phyloP scores from a whole-genome alignment of 2,888 invertebrate genomes.

The Molorchus minor region DNA sequence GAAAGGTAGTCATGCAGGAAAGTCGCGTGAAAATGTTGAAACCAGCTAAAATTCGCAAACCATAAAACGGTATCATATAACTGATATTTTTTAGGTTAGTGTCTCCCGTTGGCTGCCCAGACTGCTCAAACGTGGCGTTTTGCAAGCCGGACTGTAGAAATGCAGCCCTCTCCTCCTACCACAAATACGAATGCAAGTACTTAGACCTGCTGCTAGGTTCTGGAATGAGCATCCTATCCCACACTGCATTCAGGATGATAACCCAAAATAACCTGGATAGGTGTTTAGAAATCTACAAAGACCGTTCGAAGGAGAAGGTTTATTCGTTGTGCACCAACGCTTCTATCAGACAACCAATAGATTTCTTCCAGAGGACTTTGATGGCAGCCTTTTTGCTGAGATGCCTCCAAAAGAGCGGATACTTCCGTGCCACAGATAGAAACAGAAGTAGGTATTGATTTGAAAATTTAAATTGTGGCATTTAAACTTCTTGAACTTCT shows the following conservation, averaged over 20 bases:
- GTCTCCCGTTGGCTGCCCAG: conserved; percentile 76
- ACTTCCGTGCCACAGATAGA: conserved; percentile 63
- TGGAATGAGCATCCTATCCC: conserved; percentile 82
- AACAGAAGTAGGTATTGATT: conserved; percentile 45
- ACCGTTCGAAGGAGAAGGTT: conserved; percentile 63
- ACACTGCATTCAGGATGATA: conserved; percentile 79
- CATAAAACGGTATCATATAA: too few relatives aligned
- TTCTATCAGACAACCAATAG: conserved; percentile 69
- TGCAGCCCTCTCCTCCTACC: conserved; percentile 72
- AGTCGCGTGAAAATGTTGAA: conserved; percentile 4
- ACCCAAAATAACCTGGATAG: conserved; percentile 71
- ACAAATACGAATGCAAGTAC: conserved; percentile 79
- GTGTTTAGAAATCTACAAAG: conserved; percentile 64
- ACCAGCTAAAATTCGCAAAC: too few relatives aligned
- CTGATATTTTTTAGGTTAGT: conserved; percentile 59
- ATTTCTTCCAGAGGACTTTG: conserved; percentile 78
- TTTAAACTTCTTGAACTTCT: too few relatives aligned
- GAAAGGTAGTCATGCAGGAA: too few relatives aligned
- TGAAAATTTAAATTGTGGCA: too few relatives aligned
- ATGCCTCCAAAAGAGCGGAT: conserved; percentile 74
- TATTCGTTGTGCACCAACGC: conserved; percentile 75
- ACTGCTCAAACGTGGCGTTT: conserved; percentile 81
- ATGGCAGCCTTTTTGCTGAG: conserved; percentile 81
- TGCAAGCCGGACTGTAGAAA: conserved; percentile 75
- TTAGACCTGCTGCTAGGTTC: conserved; percentile 78